Percentiles rank a stretch among this genome's conserved stretches.
phyloP scores from a whole-genome alignment of 2,113 vertebrate species.

The Pteropus alecto region DNA sequence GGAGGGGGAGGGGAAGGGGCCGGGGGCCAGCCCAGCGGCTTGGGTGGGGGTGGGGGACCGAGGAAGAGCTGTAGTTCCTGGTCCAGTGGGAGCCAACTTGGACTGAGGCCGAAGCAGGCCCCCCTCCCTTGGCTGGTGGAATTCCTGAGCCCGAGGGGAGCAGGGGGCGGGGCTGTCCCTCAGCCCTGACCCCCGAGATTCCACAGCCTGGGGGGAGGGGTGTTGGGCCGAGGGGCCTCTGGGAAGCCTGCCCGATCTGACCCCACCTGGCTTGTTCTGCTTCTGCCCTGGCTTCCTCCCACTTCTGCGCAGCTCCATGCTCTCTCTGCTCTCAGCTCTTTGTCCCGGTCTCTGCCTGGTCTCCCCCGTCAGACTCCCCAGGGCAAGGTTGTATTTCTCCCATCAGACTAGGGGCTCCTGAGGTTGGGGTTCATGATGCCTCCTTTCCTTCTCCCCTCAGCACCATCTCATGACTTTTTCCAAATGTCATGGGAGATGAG shows the following conservation, averaged over 20 bases:
- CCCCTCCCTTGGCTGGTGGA: conserved; percentile 47
- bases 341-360: conserved; percentile 54
- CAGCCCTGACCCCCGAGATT: conserved; percentile 76
- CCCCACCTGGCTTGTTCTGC: conserved; percentile 71
- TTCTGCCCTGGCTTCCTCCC: conserved; percentile 66
- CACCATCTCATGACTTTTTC: conserved; percentile 44
- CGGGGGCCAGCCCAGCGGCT: conserved; percentile 59
- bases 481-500: conserved; percentile 48
- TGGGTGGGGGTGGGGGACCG: conserved; percentile 22
- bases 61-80: conserved; percentile 49
- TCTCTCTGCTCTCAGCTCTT: conserved; percentile 28
- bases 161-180: conserved; percentile 74
- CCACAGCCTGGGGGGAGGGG: conserved; percentile 70
- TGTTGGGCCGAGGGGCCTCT: conserved; percentile 59
- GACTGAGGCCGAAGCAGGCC: conserved; percentile 66
- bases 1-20: conserved; percentile 34
- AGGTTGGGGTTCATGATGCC: conserved; percentile 57
- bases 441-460: conserved; percentile 42
- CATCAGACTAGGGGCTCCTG: conserved; percentile 51
- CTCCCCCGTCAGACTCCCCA: conserved; percentile 51
- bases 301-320: conserved; percentile 14
- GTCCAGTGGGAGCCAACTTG: conserved; percentile 76
- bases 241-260: conserved; percentile 72
- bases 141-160: conserved; percentile 77
- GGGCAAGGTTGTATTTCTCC: conserved; percentile 69